phyloP scores from a whole-genome alignment of 2,888 invertebrate genomes.

The Lasioglossum morio region DNA sequence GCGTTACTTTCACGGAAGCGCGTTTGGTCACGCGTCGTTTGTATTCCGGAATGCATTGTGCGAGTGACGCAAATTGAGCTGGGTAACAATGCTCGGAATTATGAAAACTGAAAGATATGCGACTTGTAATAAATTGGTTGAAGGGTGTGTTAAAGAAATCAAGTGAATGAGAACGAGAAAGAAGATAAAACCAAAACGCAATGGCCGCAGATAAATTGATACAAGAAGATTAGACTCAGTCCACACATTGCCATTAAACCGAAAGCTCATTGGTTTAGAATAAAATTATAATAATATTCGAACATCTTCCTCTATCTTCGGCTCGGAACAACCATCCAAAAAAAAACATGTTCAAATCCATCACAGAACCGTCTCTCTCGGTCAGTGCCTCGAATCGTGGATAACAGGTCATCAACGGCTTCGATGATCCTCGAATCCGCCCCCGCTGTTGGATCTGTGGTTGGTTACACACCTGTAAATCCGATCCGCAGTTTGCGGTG shows the following conservation, averaged over 20 bases:
- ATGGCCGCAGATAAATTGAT: too few species aligned
- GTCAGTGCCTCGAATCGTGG: not conserved
- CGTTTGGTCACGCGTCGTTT: not conserved
- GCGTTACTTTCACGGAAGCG: not conserved
- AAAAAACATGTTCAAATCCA: not conserved
- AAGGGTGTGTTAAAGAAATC: not conserved
- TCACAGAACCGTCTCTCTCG: not conserved
- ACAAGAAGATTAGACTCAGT: too few species aligned
- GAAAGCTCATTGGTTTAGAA: not conserved
- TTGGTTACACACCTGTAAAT: conserved; percentile 29
- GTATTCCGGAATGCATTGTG: not conserved
- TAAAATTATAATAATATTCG: not conserved
- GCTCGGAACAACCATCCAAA: not conserved
- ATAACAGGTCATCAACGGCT: not conserved
- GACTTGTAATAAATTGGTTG: not conserved
- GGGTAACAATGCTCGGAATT: not conserved
- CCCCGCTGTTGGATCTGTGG: not conserved
- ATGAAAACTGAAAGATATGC: not conserved
- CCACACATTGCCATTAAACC: not conserved
- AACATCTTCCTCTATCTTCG: not conserved
- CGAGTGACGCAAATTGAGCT: not conserved
- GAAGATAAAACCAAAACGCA: too few species aligned
- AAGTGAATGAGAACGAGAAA: too few species aligned
- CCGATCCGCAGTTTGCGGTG: not conserved
- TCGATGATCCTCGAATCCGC: not conserved